Percentiles rank a stretch among this genome's conserved stretches.
Evolutionary conservation across 2,113 vertebrate genomes (phyloP).

Genomic region (Periophthalmodon schlosseri): DNA sequence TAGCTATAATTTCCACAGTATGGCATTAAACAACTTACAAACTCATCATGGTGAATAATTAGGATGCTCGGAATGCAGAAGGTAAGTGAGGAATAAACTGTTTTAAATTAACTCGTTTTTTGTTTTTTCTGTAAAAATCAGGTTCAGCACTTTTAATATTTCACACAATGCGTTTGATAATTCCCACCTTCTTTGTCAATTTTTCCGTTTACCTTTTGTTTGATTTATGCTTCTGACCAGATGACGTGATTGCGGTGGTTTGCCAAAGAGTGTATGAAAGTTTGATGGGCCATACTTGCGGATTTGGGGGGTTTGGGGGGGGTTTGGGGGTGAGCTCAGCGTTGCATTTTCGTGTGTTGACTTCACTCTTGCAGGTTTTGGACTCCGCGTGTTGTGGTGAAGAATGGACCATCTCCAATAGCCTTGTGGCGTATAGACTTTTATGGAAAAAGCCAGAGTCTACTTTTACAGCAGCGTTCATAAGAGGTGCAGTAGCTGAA

Average conservation of each 20-base stretch:
- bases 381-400: conserved; percentile 56
- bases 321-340: conserved; percentile 31
- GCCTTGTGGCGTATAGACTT: conserved; percentile 70
- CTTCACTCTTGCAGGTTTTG: conserved; percentile 32
- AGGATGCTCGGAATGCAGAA: too few relatives aligned
- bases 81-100: too few relatives aligned
- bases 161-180: conserved; percentile 31
- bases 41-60: too few relatives aligned
- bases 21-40: too few relatives aligned
- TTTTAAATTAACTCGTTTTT: too few relatives aligned
- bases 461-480: conserved; percentile 34
- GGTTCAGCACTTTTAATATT: conserved; percentile 13
- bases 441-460: conserved; percentile 56
- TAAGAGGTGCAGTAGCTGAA: conserved; percentile 52
- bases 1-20: too few relatives aligned
- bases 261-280: conserved; percentile 47
- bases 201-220: conserved; percentile 55
- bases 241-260: conserved; percentile 31
- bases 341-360: conserved; percentile 45
- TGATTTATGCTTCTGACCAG: conserved; percentile 49
- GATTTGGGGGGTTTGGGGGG: conserved; percentile 13
- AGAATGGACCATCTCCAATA: conserved; percentile 62
- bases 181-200: conserved; percentile 39
- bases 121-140: too few relatives aligned
- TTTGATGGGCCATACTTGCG: conserved; percentile 66